Conservation (phyloP, 2,113 vertebrate species). For the Chaetura pelagica region DNA sequence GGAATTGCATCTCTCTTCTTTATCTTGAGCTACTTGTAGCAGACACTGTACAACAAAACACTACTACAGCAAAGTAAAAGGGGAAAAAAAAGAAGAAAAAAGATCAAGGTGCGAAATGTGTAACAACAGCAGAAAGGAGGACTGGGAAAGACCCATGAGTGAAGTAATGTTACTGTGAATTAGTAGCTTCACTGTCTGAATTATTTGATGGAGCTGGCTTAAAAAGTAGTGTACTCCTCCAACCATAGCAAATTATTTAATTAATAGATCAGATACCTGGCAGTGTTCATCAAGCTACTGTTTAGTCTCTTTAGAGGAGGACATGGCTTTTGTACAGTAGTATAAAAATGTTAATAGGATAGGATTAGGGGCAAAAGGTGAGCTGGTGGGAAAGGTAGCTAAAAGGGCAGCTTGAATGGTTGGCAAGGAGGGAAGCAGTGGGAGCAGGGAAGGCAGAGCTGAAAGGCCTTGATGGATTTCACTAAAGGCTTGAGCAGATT, state of each 20-base stretch:
- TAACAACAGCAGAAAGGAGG: background rate
- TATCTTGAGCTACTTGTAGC: background rate
- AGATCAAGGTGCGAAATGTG: background rate
- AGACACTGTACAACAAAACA: background rate
- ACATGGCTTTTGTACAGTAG: background rate
- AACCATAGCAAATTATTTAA: background rate
- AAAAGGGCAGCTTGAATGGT: background rate
- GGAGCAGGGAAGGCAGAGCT: background rate
- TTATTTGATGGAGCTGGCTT: background rate
- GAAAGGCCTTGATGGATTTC: background rate
- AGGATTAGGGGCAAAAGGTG: background rate
- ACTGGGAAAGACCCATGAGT: background rate
- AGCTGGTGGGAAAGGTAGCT: rapidly evolving
- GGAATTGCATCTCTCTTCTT: background rate
- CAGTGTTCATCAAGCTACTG: background rate
- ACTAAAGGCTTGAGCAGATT: background rate
- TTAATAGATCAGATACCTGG: background rate
- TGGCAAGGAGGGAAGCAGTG: background rate
- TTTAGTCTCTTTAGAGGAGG: background rate
- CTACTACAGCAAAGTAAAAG: background rate
- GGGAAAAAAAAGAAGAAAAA: background rate
- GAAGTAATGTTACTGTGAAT: background rate
- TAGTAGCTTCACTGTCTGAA: background rate
- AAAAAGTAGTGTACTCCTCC: background rate
- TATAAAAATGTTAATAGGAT: background rate